Percentiles rank a stretch among this genome's conserved stretches.
phyloP scores from a whole-genome alignment of 2,888 invertebrate species.

The Sarcophaga variegata region DNA sequence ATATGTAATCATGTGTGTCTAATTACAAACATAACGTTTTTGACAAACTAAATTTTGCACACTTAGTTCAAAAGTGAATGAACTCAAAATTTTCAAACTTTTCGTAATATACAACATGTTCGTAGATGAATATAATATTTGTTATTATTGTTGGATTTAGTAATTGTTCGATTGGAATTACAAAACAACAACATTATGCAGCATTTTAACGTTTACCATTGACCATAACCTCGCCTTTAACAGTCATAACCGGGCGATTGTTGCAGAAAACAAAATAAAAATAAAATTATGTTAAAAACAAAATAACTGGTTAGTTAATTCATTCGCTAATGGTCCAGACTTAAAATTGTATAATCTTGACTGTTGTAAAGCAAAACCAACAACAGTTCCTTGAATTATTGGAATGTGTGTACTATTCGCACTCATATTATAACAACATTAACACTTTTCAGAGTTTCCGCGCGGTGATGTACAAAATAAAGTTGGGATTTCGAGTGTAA shows the following conservation, averaged over 20 bases:
- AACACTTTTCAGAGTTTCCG: not conserved
- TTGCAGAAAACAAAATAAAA: not conserved
- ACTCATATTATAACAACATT: not conserved
- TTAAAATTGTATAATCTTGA: constrained; percentile 35
- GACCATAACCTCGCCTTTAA: constrained; percentile 55
- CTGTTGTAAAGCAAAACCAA: not conserved
- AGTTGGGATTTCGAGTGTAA: no score
- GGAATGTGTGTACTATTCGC: not conserved
- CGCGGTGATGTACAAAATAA: no score
- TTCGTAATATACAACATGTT: not conserved
- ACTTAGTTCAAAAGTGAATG: no score
- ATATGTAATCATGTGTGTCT: no score
- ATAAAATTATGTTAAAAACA: not conserved
- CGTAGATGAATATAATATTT: constrained; percentile 12
- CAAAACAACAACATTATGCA: not conserved
- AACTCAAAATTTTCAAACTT: no score
- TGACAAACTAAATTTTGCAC: not conserved
- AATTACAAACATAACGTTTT: no score
- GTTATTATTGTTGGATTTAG: constrained; percentile 4
- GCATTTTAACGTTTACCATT: constrained; percentile 41
- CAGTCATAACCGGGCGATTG: not conserved
- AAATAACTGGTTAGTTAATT: constrained; percentile 19
- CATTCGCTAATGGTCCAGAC: constrained; percentile 4
- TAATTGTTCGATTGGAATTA: not conserved
- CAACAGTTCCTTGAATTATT: constrained; percentile 11